Evolutionary conservation across 2,888 invertebrate species (phyloP), one percentile per base, ranked within the genome.

Genomic region (Hypercompe scribonia): DNA sequence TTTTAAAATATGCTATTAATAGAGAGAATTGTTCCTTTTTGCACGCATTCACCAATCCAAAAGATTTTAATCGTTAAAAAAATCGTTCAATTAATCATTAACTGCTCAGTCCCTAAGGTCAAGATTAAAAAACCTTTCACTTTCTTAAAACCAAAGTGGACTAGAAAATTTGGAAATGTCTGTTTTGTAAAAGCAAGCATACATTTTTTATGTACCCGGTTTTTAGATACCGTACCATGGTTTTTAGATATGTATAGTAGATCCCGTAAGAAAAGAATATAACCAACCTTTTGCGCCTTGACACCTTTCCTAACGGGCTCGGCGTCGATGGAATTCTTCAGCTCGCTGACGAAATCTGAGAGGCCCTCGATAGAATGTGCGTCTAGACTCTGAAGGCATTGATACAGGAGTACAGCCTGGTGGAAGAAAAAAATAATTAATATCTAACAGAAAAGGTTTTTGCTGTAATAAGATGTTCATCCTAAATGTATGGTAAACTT

Each of bases 281-380:
- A 15, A 31, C 31, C 79, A 93, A 98, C 98, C 96, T 99, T 98
- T 92, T 98, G 98, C 74, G 98, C 98, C 94, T 99, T 99, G 71
- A 98, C 98, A 84, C 98, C 98, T 88, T 98, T 98, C 88, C 97
- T 97, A 33, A 97, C 96, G 75, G 97, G 97, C 81, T 97, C 96
- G 85, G 97, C 97, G 79, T 97, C 96, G 81, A 98, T 98, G 86
- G 98, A 97, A 88, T 96, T 96, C 82, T 97, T 97, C 80, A 99
- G 95, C 90, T 98, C 98, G 86, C 97, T 97, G 82, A 97, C 94
- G 73, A 98, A 97, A 89, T 98, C 97, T 78, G 96, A 94, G n/a
- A 97, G 96, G 81, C 97, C 97, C 87, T 98, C 98, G 70, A 97
- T 96, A 66, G 97, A 97, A 78, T 97, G 97, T 67, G 97, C 94